Evolutionary conservation across 2,797 vertebrate genomes (phyloP), one percentile per base, ranked within the genome.

Genomic region (Catostomus latipinnis): DNA sequence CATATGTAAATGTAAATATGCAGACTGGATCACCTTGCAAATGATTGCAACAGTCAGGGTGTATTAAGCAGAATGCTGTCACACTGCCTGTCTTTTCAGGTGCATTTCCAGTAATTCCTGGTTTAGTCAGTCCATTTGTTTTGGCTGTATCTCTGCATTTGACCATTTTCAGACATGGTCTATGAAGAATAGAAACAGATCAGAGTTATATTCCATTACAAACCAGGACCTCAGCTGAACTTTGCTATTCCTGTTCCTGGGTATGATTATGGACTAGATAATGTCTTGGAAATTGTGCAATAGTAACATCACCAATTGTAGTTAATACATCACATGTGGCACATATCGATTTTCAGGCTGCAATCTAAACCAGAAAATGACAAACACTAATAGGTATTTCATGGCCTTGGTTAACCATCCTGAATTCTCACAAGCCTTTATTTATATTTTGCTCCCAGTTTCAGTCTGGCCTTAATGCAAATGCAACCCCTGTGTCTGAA

Each of bases 321-420:
- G 69, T 58, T 50, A 79, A 71, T 57, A 49, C 60, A 63, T 54
- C 58, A 60, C 43, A n/a, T 50, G 45, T 13, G 43, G 61, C 69
- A 79, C 58, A 14, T 49, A 65, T 56, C 3, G 43, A 72, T 79
- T 71, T 79, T 50, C 50, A 57, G 68, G 6, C 60, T 54, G 60
- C 11, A 34, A 43, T 79, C 70, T 79, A 54, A 79, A 71, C 49
- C 43, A 54, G 68, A 71, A 78, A 78, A 71, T 71, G 43, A 71
- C 76, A 34, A 78, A 78, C 68, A 71, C 68, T 79, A 72, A 71
- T 79, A 71, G 60, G 69, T 43, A 11, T 79, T 79, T 71, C 60
- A 79, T 65, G 11, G 43, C n/a, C 58, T 22, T 63, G 76, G 52
- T 77, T 77, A 65, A 54, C 60, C 60, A 14, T 45, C 60, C 68